Evolutionary conservation across 2,888 invertebrate species (phyloP).

Genomic region (Elegia similella): DNA sequence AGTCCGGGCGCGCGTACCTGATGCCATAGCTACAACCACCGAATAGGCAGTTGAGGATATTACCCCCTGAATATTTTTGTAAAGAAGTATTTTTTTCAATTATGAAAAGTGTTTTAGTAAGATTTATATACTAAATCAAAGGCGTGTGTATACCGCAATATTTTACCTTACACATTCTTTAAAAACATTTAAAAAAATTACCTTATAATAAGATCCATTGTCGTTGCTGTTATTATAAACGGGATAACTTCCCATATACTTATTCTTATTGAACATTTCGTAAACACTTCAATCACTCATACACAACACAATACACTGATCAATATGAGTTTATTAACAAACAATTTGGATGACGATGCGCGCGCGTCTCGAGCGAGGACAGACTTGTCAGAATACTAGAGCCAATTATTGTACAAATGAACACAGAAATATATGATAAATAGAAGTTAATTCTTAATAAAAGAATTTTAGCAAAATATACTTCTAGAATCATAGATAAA

Average conservation of each 20-base stretch:
- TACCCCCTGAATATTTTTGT: no score
- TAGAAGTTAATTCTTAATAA: no score
- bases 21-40: no score
- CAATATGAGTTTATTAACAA: conserved; percentile 10
- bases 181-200: conserved; percentile 20
- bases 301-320: not conserved
- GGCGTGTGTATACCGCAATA: no score
- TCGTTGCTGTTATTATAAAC: conserved; percentile 27
- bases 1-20: no score
- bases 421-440: conserved; percentile 24
- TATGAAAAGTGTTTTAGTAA: no score
- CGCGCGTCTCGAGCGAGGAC: conserved; percentile 21
- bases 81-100: no score
- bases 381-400: conserved; percentile 22
- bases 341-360: conserved; percentile 26
- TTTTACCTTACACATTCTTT: no score
- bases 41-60: no score
- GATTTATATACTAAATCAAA: no score
- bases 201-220: conserved; percentile 42
- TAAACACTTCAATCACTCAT: not conserved
- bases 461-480: no score
- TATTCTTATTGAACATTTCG: conserved; percentile 28
- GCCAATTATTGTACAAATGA: conserved; percentile 31
- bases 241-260: conserved; percentile 21
- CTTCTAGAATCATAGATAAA: no score